A percentile compares a stretch with the other conserved stretches of the same genome.
phyloP scores from a whole-genome alignment of 1,140 invertebrate species.

The Cotesia vestalis region DNA sequence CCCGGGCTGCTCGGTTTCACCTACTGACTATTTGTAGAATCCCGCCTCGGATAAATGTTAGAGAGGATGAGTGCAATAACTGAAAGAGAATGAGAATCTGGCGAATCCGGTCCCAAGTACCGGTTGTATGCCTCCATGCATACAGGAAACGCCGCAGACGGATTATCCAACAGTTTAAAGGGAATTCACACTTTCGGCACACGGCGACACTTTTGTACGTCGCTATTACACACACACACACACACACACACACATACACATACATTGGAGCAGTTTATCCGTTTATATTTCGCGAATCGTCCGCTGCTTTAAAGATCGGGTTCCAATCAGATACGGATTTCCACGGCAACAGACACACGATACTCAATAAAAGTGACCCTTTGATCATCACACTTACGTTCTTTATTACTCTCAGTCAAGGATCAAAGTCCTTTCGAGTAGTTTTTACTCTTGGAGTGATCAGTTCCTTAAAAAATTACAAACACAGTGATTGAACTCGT shows the following conservation, averaged over 20 bases:
- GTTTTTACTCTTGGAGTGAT: no score
- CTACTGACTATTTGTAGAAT: constrained; percentile 60
- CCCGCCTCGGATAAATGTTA: not conserved
- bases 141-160: constrained; percentile 55
- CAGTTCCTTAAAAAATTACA: no score
- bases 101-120: constrained; percentile 30
- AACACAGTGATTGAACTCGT: no score
- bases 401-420: not conserved
- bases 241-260: no score
- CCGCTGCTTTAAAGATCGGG: constrained; percentile 13
- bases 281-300: not conserved
- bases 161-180: constrained; percentile 56
- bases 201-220: not conserved
- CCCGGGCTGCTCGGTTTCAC: constrained; percentile 50
- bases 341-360: constrained; percentile 13
- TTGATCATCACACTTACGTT: not conserved
- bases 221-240: not conserved
- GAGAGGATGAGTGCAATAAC: not conserved
- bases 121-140: constrained; percentile 48
- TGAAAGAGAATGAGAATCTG: not conserved
- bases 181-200: constrained; percentile 18
- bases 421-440: no score
- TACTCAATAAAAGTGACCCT: constrained; percentile 11
- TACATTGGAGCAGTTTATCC: not conserved
- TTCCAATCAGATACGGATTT: constrained; percentile 23